Percentiles rank a stretch among this genome's conserved stretches.
Conservation (phyloP, 2,797 vertebrate genomes). For the Nyctibius grandis region DNA sequence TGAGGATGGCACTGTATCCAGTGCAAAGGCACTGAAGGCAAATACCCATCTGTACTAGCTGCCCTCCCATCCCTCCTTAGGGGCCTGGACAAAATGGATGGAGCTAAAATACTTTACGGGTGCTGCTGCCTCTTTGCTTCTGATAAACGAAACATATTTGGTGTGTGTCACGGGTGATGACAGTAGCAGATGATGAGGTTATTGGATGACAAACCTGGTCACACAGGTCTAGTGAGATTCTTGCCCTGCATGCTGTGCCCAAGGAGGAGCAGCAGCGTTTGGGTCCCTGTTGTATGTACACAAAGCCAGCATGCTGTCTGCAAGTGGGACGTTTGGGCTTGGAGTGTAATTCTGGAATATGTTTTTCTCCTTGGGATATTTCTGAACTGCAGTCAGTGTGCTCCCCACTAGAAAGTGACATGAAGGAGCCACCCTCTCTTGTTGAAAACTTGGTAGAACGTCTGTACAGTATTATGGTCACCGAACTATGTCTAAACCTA, state of each 20-base stretch:
- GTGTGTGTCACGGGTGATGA: background rate
- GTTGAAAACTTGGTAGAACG: slow-evolving; percentile 37
- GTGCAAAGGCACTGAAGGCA: background rate
- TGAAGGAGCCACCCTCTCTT: slow-evolving; percentile 26
- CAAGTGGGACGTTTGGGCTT: background rate
- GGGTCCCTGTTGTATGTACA: background rate
- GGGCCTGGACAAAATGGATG: background rate
- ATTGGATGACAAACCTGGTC: slow-evolving; percentile 30
- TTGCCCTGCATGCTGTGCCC: background rate
- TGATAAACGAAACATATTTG: background rate
- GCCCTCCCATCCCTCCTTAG: background rate
- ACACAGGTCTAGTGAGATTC: slow-evolving; percentile 54
- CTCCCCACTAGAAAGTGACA: slow-evolving; percentile 50
- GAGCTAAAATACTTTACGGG: background rate
- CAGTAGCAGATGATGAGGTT: background rate
- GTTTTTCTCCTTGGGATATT: slow-evolving; percentile 29
- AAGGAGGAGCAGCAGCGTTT: background rate
- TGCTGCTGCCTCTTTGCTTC: background rate
- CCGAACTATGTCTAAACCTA: slow-evolving; percentile 16
- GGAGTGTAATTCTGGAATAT: background rate
- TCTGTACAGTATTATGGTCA: slow-evolving; percentile 36
- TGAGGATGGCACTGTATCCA: background rate
- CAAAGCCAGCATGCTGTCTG: slow-evolving; percentile 8
- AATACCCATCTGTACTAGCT: background rate
- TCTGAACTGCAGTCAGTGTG: slow-evolving; percentile 22